Percentiles rank a stretch among this genome's conserved stretches.
These are phyloP conservation scores for Myiothlypis chrysogaster DNA, from an alignment of 2,797 vertebrate species.

Conservation along the genomic window DNA sequence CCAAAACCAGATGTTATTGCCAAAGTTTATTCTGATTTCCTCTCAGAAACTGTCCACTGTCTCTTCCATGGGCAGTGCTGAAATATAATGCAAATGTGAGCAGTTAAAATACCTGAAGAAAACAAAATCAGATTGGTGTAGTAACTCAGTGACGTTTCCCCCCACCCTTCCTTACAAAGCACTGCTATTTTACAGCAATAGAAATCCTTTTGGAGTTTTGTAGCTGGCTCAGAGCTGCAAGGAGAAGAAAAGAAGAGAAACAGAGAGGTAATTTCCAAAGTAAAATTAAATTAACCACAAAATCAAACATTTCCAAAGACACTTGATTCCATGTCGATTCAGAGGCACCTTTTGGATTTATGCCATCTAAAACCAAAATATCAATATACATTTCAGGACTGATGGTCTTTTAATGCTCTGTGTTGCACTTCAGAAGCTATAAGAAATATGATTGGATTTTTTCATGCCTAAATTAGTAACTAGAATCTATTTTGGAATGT, in stretches of 20 bases:
- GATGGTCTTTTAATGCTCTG: neutral
- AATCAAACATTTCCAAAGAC: neutral
- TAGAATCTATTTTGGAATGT: neutral
- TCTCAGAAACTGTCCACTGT: neutral
- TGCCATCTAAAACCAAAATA: neutral
- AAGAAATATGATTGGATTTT: neutral
- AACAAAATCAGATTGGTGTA: constrained; percentile 34
- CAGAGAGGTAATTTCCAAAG: constrained; percentile 25
- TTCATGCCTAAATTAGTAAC: neutral
- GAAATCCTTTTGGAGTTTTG: neutral
- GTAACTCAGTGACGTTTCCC: constrained; percentile 14
- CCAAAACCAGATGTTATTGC: neutral
- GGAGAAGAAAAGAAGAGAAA: neutral
- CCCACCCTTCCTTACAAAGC: neutral
- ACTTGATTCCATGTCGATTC: neutral
- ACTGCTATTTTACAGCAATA: neutral
- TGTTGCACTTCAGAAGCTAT: neutral
- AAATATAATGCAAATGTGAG: neutral
- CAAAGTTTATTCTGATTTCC: neutral
- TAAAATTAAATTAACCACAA: neutral
- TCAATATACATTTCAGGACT: neutral
- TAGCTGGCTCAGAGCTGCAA: neutral
- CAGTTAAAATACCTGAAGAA: neutral
- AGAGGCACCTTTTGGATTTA: neutral
- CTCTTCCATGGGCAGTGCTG: neutral